A percentile compares a stretch with the other conserved stretches of the same genome.
Evolutionary conservation across 2,113 vertebrate species (phyloP).

Genomic region (Marmota flaviventris): DNA sequence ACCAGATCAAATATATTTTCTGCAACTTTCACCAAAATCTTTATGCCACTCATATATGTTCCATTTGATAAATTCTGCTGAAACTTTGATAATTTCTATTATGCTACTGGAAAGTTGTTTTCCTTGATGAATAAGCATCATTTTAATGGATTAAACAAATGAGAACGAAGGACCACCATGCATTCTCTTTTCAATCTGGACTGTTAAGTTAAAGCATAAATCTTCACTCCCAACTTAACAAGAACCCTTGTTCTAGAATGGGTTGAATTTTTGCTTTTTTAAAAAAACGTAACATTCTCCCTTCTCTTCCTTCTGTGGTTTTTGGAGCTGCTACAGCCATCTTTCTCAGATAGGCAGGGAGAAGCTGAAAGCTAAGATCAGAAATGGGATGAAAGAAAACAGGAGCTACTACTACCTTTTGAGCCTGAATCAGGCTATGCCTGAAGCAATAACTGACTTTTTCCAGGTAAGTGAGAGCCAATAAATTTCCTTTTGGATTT

Average conservation of each 20-base stretch:
- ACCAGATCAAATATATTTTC: not conserved
- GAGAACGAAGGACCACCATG: not conserved
- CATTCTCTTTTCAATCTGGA: not conserved
- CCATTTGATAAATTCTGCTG: conserved; percentile 22
- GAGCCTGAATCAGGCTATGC: conserved; percentile 42
- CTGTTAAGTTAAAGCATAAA: too few species aligned
- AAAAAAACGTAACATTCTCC: not conserved
- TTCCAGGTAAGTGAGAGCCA: not conserved
- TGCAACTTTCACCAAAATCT: conserved; percentile 10
- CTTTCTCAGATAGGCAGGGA: not conserved
- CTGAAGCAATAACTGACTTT: not conserved
- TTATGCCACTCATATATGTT: not conserved
- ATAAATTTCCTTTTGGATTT: conserved; percentile 54
- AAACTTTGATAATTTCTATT: conserved; percentile 6
- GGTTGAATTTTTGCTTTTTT: not conserved
- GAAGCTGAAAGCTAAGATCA: not conserved
- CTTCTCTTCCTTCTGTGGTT: not conserved
- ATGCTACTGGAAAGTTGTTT: not conserved
- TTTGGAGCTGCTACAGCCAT: not conserved
- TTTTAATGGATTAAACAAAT: conserved; percentile 53
- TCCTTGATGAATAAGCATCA: not conserved
- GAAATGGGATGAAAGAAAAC: not conserved
- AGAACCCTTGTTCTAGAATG: not conserved
- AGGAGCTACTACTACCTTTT: not conserved
- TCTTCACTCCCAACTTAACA: too few species aligned